These are phyloP conservation scores for Acanthis flammea DNA, from an alignment of 2,797 vertebrate species.

Conservation along the genomic window DNA sequence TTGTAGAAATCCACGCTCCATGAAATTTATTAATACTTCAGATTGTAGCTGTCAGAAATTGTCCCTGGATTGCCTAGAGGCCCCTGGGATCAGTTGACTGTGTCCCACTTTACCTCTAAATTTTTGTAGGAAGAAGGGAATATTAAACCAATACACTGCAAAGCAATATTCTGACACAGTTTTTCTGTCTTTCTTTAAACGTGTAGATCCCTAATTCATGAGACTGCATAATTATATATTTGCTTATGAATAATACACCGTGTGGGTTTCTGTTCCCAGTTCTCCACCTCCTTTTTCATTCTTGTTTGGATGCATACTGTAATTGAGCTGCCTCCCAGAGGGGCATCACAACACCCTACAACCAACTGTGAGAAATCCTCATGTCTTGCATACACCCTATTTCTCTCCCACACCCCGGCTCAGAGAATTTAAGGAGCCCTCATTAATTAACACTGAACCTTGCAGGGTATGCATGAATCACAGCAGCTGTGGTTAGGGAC, in stretches of 20 bases:
- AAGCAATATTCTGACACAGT: neutral
- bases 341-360: slow-evolving; percentile 11
- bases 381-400: neutral
- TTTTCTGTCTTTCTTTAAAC: slow-evolving; percentile 18
- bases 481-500: slow-evolving; percentile 55
- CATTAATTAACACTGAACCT: slow-evolving; percentile 74
- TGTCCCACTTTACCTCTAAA: neutral
- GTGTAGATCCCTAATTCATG: slow-evolving; percentile 39
- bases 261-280: slow-evolving; percentile 29
- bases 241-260: slow-evolving; percentile 30
- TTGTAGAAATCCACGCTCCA: neutral
- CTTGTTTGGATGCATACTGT: slow-evolving; percentile 18
- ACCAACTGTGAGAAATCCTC: slow-evolving; percentile 45
- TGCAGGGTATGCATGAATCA: slow-evolving; percentile 60
- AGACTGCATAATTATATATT: slow-evolving; percentile 61
- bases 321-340: slow-evolving; percentile 34
- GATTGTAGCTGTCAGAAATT: neutral
- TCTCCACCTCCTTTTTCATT: slow-evolving; percentile 18
- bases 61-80: neutral
- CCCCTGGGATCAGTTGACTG: neutral
- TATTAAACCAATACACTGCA: neutral
- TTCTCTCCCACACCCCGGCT: slow-evolving; percentile 14
- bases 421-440: slow-evolving; percentile 67
- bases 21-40: slow-evolving; percentile 30
- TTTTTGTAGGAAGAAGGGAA: neutral